These are phyloP conservation scores for Neodon shergylaensis DNA, from an alignment of 2,113 vertebrate genomes.

Conservation along the genomic window DNA sequence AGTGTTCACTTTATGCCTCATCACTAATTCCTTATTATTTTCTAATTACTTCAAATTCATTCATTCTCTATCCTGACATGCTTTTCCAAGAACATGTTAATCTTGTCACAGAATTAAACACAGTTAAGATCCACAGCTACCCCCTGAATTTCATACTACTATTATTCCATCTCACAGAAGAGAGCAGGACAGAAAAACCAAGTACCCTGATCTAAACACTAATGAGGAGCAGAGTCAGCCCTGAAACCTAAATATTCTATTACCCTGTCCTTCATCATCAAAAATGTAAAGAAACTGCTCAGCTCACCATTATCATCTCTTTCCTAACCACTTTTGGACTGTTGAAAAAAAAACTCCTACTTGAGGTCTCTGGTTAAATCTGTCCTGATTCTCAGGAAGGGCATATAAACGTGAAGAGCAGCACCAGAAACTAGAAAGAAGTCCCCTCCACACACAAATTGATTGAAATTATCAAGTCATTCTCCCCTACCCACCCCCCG, in stretches of 20 bases:
- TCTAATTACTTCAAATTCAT: background rate
- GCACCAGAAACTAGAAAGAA: background rate
- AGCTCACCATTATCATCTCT: no score
- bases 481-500: background rate
- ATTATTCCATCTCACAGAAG: background rate
- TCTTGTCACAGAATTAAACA: background rate
- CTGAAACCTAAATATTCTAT: background rate
- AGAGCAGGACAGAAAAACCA: background rate
- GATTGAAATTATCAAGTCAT: background rate
- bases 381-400: background rate
- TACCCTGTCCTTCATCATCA: background rate
- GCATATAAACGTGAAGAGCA: background rate
- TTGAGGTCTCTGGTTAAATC: background rate
- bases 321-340: background rate
- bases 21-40: background rate
- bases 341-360: background rate
- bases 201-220: background rate
- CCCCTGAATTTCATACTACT: no score
- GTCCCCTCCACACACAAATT: background rate
- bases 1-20: background rate
- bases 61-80: background rate
- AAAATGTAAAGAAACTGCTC: no score
- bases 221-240: background rate
- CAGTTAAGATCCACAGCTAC: background rate
- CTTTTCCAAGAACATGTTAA: background rate